phyloP scores from a whole-genome alignment of 1,140 invertebrate species.

The Goniozus legneri region DNA sequence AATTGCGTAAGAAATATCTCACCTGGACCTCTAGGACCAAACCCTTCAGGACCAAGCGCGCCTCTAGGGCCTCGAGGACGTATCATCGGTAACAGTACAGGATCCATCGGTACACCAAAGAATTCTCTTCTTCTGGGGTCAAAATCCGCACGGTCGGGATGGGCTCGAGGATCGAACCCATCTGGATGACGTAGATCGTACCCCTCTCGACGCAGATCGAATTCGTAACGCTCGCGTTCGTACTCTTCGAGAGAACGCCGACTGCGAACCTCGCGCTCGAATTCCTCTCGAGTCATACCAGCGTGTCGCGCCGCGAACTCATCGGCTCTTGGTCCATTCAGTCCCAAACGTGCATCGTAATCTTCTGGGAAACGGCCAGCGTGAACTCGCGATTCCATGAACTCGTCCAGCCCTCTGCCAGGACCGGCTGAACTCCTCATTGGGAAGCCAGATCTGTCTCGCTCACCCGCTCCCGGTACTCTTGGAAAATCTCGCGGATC shows the following conservation, averaged over 20 bases:
- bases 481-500: constrained; percentile 35
- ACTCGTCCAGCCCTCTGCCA: constrained; percentile 37
- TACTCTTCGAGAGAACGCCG: constrained; percentile 43
- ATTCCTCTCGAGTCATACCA: constrained; percentile 41
- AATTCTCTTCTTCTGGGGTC: constrained; percentile 46
- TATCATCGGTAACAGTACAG: constrained; percentile 48
- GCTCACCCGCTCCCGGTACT: constrained; percentile 9
- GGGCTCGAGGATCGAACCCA: constrained; percentile 39
- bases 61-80: constrained; percentile 47
- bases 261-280: constrained; percentile 41
- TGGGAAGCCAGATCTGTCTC: constrained; percentile 38
- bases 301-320: constrained; percentile 42
- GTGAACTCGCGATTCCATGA: constrained; percentile 36
- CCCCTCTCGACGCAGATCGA: constrained; percentile 43
- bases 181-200: constrained; percentile 38
- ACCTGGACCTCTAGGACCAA: constrained; percentile 43
- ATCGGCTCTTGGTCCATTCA: constrained; percentile 42
- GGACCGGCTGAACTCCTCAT: constrained; percentile 22
- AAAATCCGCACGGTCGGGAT: constrained; percentile 42
- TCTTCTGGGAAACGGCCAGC: constrained; percentile 39
- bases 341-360: constrained; percentile 37
- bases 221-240: constrained; percentile 45
- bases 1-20: too few species aligned
- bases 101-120: constrained; percentile 42
- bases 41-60: constrained; percentile 49